Percentiles rank a stretch among this genome's conserved stretches.
Conservation (phyloP, 1,140 invertebrate genomes). For the Nebria ingens region DNA sequence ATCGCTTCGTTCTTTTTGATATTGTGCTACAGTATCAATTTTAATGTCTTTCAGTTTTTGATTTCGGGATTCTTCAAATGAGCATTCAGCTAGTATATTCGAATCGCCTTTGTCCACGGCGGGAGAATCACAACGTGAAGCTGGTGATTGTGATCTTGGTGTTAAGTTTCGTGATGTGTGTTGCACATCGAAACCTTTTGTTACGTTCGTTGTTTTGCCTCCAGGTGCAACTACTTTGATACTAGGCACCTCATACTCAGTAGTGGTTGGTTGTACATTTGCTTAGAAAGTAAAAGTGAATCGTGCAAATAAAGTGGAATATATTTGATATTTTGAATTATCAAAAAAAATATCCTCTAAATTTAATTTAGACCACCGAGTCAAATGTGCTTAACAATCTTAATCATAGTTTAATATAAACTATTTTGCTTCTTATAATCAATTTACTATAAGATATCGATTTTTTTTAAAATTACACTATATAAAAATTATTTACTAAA, state of each 20-base stretch:
- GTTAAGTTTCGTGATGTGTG: constrained; percentile 31
- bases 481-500: too few species aligned
- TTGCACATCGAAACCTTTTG: constrained; percentile 37
- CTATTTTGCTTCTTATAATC: too few species aligned
- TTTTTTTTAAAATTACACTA: too few species aligned
- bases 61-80: constrained; percentile 28
- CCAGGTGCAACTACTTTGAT: constrained; percentile 23
- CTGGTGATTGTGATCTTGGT: constrained; percentile 50
- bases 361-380: neutral
- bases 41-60: constrained; percentile 43
- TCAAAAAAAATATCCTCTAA: constrained; percentile 15
- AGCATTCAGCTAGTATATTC: constrained; percentile 20
- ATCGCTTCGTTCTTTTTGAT: constrained; percentile 59
- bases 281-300: neutral
- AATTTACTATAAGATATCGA: too few species aligned
- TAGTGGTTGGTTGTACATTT: constrained; percentile 12
- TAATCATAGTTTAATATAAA: too few species aligned
- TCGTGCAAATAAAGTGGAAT: neutral
- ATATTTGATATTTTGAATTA: constrained; percentile 13
- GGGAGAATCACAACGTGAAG: constrained; percentile 42
- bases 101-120: neutral
- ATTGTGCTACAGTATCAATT: constrained; percentile 45
- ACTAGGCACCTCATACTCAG: constrained; percentile 15
- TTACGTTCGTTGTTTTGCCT: constrained; percentile 31
- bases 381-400: constrained; percentile 17